Base-by-base conservation (phyloP, 2,888 invertebrate genomes). In the Exephanes ischioxanthus region DNA sequence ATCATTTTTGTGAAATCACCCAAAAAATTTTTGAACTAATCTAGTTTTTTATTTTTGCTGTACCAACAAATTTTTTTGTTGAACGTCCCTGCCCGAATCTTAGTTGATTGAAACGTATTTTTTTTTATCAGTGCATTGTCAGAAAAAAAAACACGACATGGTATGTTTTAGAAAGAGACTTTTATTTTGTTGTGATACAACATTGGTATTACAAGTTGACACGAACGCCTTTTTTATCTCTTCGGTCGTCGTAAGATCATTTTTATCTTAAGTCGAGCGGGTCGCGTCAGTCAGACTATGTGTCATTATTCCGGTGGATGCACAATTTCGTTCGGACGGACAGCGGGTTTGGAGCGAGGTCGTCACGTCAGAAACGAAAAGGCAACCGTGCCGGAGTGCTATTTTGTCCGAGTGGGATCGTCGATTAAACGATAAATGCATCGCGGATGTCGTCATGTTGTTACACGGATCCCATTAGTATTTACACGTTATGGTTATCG, bases 221-320 rank as follows among this genome's bases (percentile, higher is more conserved):
- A 4, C 9, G 22, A 58, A 26, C 14, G 11, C 22, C 22, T 58
- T 58, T 58, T 22, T 58, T 26, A 11, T 58, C 73, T 11, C 3
- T 22, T 16, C 16, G 58, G 33, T 61, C 16, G 16, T 37, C 22
- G 58, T n/a, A 16, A 16, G 14, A 73, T 41, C 3, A 26, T 55
- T 73, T 79, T 67, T 26, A n/a, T 73, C 41, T 45, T 3, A 14
- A 4, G 16, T 14, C 26, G 55, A 58, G 66, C 73, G 14, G 63
- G 30, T 66, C 53, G 41, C 53, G 73, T 80, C 80, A 33, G 48
- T 75, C 37, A 66, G 58, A n/a, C 55, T 30, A 41, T n/a, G 41
- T 30, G 67, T 73, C 45, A 33, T 73, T 73, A 73, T 80, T 80
- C 55, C 73, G 63, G 55, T 67, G 72, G 73, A 67, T 80, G 73